Percentiles rank a stretch among this genome's conserved stretches.
Conservation (phyloP, 2,888 invertebrate species). For the Brenthis hecate region DNA sequence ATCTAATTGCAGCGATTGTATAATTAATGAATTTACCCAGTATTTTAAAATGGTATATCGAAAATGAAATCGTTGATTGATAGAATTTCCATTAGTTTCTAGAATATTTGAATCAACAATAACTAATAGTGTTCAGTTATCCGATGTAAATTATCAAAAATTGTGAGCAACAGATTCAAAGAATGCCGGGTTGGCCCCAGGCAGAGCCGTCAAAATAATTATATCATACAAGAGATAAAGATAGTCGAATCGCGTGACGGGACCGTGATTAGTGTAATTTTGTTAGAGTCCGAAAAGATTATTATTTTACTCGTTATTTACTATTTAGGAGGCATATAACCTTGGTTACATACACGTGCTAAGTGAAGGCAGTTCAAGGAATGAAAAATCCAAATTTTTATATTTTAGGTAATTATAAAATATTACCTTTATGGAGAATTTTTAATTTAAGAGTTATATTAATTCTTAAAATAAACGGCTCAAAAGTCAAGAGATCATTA, state of each 20-base stretch:
- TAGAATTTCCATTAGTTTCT: too few species aligned
- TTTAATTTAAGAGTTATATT: neutral
- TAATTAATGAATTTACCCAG: too few species aligned
- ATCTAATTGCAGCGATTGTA: too few species aligned
- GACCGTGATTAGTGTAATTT: conserved; percentile 71
- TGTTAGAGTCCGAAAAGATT: conserved; percentile 55
- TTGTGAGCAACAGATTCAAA: conserved; percentile 41
- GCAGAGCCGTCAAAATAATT: conserved; percentile 63
- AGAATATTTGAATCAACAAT: too few species aligned
- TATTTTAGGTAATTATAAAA: neutral
- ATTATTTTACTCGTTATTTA: conserved; percentile 48
- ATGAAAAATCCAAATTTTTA: neutral
- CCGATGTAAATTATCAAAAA: conserved; percentile 34
- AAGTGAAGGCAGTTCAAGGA: neutral
- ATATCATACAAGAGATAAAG: conserved; percentile 63
- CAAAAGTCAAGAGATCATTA: conserved; percentile 43
- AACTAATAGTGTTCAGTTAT: conserved; percentile 11
- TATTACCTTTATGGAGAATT: neutral
- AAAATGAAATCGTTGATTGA: too few species aligned
- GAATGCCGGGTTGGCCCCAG: conserved; percentile 67
- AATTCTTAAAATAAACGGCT: conserved; percentile 34
- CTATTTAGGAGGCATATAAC: conserved; percentile 35
- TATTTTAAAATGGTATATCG: too few species aligned
- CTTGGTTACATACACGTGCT: conserved; percentile 18
- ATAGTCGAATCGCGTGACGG: conserved; percentile 79